Evolutionary conservation across 2,113 vertebrate species (phyloP), one percentile per base, ranked within the genome.

Genomic region (Calyptommatus sinebrachiatus): DNA sequence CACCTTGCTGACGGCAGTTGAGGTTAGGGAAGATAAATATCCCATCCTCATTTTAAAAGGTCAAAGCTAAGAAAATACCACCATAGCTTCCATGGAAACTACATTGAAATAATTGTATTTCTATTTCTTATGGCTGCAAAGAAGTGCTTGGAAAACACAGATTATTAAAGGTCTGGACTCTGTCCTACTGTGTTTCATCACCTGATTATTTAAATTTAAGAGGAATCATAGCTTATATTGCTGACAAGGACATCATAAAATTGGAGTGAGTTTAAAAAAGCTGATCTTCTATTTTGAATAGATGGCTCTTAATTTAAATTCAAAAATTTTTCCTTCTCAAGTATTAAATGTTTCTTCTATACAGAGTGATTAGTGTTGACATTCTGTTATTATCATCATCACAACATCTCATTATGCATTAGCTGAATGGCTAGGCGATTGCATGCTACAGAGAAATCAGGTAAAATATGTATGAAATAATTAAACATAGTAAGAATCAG

Each of bases 21-120:
- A 81, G 79, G 79, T 81, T 81, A 81, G 79, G 63, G 79, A 81
- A 81, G 79, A 81, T 81, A 81, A 81, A 81, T 81, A 81, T 81
- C 72, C 66, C 72, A 81, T 76, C 79, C 73, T 75, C 57, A 76
- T 73, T 76, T 70, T 69, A 75, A 81, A 81, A 81, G 79, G 79
- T 81, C 73, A 81, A 81, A 81, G 79, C 73, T 81, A 69, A 70
- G 79, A 81, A 81, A 81, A 76, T 81, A 81, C 79, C 79, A 81
- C 72, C 72, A 70, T 21, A 28, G 68, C n/a, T 76, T 70, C 79
- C 79, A 48, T 48, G n/a, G 69, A 76, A 75, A 62, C 63, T 75
- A 68, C 72, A 81, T 8, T 81, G 79, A 70, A 76, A 81, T 70
- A 61, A 76, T 81, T 76, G 53, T 62, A 81, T 74, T 48, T 48